Evolutionary conservation across 2,113 vertebrate genomes (phyloP).

Genomic region (Pelobates fuscus): DNA sequence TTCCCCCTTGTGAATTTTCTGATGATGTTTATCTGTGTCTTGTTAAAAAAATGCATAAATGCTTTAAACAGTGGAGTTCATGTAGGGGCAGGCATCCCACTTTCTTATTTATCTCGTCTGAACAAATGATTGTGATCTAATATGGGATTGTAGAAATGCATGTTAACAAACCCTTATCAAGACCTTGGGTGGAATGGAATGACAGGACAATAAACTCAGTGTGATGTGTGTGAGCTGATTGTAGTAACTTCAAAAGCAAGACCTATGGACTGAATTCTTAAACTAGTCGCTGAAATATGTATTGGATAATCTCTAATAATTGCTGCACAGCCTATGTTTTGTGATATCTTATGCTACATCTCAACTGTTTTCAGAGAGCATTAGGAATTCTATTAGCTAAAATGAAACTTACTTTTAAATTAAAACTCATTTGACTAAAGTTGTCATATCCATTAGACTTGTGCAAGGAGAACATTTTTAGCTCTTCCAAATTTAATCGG

Average conservation of each 20-base stretch:
- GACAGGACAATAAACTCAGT: neutral
- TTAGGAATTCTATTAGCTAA: too few species aligned
- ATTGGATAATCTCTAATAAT: too few species aligned
- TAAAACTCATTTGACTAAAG: too few species aligned
- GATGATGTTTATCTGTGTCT: slow-evolving; percentile 49
- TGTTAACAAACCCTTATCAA: neutral
- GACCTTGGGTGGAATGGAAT: slow-evolving; percentile 7
- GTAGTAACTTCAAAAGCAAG: neutral
- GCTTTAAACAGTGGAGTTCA: neutral
- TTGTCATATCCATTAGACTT: too few species aligned
- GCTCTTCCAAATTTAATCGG: too few species aligned
- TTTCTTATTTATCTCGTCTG: slow-evolving; percentile 31
- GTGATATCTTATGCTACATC: too few species aligned
- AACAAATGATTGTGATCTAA: slow-evolving; percentile 47
- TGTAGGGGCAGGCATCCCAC: slow-evolving; percentile 37
- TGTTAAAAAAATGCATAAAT: slow-evolving; percentile 50
- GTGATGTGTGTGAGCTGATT: neutral
- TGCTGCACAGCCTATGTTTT: too few species aligned
- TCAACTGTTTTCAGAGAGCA: too few species aligned
- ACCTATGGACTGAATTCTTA: neutral
- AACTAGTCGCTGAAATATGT: too few species aligned
- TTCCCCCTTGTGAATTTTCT: slow-evolving; percentile 1
- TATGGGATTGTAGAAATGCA: neutral
- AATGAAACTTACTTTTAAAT: too few species aligned
- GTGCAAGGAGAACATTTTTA: too few species aligned